A percentile compares a stretch with the other conserved stretches of the same genome.
These are phyloP conservation scores for Polyommatus icarus DNA, from an alignment of 2,888 invertebrate species.

Conservation along the genomic window DNA sequence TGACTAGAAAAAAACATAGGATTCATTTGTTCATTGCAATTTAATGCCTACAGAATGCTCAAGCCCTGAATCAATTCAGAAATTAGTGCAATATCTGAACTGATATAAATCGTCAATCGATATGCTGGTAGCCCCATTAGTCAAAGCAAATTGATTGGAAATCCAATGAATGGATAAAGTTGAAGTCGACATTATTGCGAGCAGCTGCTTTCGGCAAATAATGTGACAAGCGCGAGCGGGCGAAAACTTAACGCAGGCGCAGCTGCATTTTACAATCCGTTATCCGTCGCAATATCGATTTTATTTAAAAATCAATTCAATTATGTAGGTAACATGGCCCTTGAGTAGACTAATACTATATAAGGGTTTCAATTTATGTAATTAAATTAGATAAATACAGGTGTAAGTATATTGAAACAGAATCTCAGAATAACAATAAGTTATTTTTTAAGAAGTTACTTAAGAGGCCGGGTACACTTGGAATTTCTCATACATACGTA, in stretches of 20 bases:
- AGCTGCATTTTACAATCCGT: neutral
- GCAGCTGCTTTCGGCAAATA: neutral
- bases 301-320: neutral
- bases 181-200: neutral
- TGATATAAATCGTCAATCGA: neutral
- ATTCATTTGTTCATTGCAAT: too few relatives aligned
- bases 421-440: neutral
- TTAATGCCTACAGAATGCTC: too few relatives aligned
- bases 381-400: neutral
- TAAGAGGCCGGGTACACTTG: too few relatives aligned
- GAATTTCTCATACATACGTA: too few relatives aligned
- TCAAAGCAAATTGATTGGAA: neutral
- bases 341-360: too few relatives aligned
- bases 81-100: neutral
- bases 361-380: too few relatives aligned
- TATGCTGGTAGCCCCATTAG: neutral
- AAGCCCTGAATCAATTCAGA: too few relatives aligned
- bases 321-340: too few relatives aligned
- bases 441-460: neutral
- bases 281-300: neutral
- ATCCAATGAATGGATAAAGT: neutral
- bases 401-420: neutral
- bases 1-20: too few relatives aligned
- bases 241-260: neutral
- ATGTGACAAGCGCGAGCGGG: neutral